Evolutionary conservation across 37 sponge, comb jelly and placozoan species (phyloP).

Genomic region (Beroe ovata): DNA sequence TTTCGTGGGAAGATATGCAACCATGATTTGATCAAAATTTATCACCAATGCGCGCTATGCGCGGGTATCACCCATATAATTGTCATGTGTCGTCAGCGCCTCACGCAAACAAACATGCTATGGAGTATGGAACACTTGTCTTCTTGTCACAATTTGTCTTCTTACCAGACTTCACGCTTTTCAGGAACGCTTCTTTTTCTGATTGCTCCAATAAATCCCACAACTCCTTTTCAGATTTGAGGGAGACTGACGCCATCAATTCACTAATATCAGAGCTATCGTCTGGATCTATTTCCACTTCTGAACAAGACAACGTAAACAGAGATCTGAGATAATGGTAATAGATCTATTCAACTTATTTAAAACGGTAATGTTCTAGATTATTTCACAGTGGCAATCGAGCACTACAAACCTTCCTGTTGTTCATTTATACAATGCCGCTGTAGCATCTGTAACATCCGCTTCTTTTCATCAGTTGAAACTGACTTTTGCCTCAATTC

Average conservation of each 20-base stretch:
- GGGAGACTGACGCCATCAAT: neutral
- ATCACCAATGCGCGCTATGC: too few species aligned
- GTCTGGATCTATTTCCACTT: neutral
- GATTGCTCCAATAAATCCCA: neutral
- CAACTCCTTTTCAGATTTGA: constrained; percentile 21
- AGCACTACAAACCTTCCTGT: neutral
- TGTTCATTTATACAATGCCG: constrained; percentile 8
- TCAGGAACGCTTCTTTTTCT: constrained; percentile 20
- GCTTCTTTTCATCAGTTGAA: neutral
- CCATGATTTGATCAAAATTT: too few species aligned
- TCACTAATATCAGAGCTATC: neutral
- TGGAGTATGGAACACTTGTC: too few species aligned
- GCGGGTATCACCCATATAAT: too few species aligned
- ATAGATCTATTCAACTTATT: too few species aligned
- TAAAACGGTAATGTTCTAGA: too few species aligned
- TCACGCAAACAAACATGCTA: constrained; percentile 13
- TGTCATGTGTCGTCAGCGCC: neutral
- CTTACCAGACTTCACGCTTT: constrained; percentile 4
- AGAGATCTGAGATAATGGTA: too few species aligned
- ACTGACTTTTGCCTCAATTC: constrained; percentile 10
- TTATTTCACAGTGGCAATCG: too few species aligned
- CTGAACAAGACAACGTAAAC: too few species aligned
- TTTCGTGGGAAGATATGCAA: too few species aligned
- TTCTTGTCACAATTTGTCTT: too few species aligned
- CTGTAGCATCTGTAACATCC: constrained; percentile 8